Percentiles rank a stretch among this genome's conserved stretches.
Conservation (phyloP, 2,888 invertebrate species). For the Yponomeuta malinellus region DNA sequence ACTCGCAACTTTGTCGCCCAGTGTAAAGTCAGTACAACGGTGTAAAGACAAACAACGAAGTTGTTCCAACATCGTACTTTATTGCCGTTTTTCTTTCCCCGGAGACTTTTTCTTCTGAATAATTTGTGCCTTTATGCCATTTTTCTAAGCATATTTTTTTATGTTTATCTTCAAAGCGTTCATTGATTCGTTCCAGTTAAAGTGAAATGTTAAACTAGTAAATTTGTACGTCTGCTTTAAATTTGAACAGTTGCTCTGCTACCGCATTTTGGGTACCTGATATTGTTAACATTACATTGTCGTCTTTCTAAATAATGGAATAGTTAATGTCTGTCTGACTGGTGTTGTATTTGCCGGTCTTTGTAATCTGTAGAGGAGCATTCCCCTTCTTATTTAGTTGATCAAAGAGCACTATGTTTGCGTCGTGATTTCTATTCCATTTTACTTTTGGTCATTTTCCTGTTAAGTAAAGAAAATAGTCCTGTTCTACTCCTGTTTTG, state of each 20-base stretch:
- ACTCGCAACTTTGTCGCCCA: not conserved
- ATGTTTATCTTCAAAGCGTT: not conserved
- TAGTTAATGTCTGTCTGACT: conserved; percentile 9
- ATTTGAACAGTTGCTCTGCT: conserved; percentile 10
- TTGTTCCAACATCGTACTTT: not conserved
- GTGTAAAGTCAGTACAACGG: not conserved
- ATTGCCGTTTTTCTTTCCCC: conserved; percentile 5
- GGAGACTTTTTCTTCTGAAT: conserved; percentile 2
- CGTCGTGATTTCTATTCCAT: not conserved
- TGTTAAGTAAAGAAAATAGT: not conserved
- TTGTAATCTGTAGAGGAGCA: conserved; percentile 4
- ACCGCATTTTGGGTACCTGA: conserved; percentile 6
- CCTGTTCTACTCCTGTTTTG: not conserved
- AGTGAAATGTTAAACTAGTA: not conserved
- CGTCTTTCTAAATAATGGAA: conserved; percentile 13
- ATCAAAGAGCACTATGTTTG: not conserved
- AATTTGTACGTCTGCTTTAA: not conserved
- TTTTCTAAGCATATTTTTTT: not conserved
- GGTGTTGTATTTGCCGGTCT: not conserved
- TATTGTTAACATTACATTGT: conserved; percentile 8
- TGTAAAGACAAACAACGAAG: conserved; percentile 6
- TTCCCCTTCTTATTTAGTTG: conserved; percentile 21
- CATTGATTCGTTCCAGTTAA: not conserved
- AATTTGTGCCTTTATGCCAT: not conserved
- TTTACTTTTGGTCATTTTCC: not conserved